Evolutionary conservation across 2,888 invertebrate genomes (phyloP).

Genomic region (Melanchra persicariae): DNA sequence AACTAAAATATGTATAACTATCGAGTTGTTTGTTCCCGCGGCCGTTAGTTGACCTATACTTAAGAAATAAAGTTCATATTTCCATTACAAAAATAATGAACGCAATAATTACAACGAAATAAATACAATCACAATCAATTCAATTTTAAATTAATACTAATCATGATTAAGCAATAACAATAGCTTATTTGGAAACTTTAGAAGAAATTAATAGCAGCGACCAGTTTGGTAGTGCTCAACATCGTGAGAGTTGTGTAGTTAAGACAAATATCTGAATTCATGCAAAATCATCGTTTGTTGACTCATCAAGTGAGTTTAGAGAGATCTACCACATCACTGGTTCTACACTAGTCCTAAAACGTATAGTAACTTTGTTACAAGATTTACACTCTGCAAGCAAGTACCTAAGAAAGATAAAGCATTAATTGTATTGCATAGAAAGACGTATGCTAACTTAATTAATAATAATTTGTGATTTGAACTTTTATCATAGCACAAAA

Average conservation of each 20-base stretch:
- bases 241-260: conserved; percentile 13
- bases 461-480: conserved; percentile 69
- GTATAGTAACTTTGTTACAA: conserved; percentile 61
- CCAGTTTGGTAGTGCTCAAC: conserved; percentile 27
- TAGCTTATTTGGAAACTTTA: conserved; percentile 39
- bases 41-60: conserved; percentile 53
- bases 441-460: conserved; percentile 58
- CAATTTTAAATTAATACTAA: conserved; percentile 61
- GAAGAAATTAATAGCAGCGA: conserved; percentile 44
- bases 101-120: conserved; percentile 65
- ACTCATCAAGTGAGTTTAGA: conserved; percentile 33
- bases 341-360: conserved; percentile 38
- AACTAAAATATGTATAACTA: conserved; percentile 38
- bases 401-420: conserved; percentile 46
- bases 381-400: conserved; percentile 40
- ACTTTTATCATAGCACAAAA: conserved; percentile 70
- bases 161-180: conserved; percentile 59
- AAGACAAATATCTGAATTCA: conserved; percentile 33
- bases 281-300: conserved; percentile 28
- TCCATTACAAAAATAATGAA: conserved; percentile 59
- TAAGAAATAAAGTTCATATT: conserved; percentile 57
- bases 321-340: conserved; percentile 45
- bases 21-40: conserved; percentile 64
- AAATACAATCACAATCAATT: conserved; percentile 66
- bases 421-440: conserved; percentile 52